A percentile compares a stretch with the other conserved stretches of the same genome.
Evolutionary conservation across 2,888 invertebrate species (phyloP).

Genomic region (Fragum whitleyi): DNA sequence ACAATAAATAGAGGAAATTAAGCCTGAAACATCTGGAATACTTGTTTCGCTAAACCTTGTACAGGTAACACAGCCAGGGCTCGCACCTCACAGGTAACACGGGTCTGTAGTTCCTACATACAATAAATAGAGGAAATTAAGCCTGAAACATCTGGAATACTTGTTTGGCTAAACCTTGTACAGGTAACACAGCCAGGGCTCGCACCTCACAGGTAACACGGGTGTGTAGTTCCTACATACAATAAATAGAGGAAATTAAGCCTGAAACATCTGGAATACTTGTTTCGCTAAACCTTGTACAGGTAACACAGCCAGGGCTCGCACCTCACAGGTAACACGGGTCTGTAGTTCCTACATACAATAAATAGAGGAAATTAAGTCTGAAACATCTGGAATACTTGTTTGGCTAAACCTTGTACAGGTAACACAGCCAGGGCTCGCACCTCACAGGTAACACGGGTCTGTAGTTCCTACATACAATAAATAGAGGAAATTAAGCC

Average conservation of each 20-base stretch:
- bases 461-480: conserved; percentile 87
- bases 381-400: conserved; percentile 93
- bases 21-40: conserved; percentile 91
- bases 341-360: conserved; percentile 87
- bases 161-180: conserved; percentile 95
- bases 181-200: conserved; percentile 96
- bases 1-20: conserved; percentile 80
- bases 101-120: conserved; percentile 87
- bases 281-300: conserved; percentile 96
- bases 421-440: conserved; percentile 96
- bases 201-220: conserved; percentile 88
- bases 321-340: conserved; percentile 87
- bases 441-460: conserved; percentile 87
- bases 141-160: conserved; percentile 92
- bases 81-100: conserved; percentile 88
- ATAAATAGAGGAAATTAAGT: conserved; percentile 13
- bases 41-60: conserved; percentile 95
- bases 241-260: too few relatives aligned
- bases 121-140: conserved; percentile 80
- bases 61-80: conserved; percentile 97
- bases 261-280: conserved; percentile 92
- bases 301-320: conserved; percentile 96
- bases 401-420: conserved; percentile 95
- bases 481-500: too few relatives aligned
- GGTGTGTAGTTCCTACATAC: conserved; percentile 87